phyloP scores from a whole-genome alignment of 2,888 invertebrate genomes.

The Caenorhabditis sp. region DNA sequence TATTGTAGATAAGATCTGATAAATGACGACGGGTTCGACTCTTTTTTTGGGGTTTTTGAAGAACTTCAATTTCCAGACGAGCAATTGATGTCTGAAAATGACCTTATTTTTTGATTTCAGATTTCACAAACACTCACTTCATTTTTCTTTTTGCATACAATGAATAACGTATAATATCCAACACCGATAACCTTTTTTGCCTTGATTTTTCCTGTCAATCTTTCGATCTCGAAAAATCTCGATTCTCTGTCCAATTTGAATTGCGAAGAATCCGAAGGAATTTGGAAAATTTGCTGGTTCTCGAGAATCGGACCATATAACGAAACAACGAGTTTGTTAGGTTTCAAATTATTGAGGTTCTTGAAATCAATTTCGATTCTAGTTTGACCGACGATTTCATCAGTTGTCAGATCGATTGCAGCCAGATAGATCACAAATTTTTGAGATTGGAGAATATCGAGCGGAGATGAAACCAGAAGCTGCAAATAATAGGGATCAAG shows the following conservation, averaged over 20 bases:
- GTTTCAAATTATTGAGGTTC: not conserved
- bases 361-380: not conserved
- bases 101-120: not conserved
- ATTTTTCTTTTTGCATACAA: constrained; percentile 16
- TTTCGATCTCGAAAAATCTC: constrained; percentile 25
- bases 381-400: not conserved
- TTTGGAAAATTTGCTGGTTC: constrained; percentile 10
- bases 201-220: constrained; percentile 18
- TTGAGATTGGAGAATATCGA: not conserved
- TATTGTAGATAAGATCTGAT: constrained; percentile 28
- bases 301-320: constrained; percentile 9
- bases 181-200: constrained; percentile 16
- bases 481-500: not conserved
- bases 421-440: not conserved
- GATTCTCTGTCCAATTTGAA: constrained; percentile 26
- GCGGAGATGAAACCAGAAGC: not conserved
- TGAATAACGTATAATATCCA: constrained; percentile 22
- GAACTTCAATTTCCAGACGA: constrained; percentile 20
- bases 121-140: not conserved
- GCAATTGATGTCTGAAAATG: constrained; percentile 24
- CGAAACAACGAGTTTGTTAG: constrained; percentile 5
- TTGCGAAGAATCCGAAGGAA: constrained; percentile 15
- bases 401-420: not conserved
- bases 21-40: constrained; percentile 21
- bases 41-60: not conserved